phyloP scores from a whole-genome alignment of 2,888 invertebrate genomes.

The Stictocephala bisonia region DNA sequence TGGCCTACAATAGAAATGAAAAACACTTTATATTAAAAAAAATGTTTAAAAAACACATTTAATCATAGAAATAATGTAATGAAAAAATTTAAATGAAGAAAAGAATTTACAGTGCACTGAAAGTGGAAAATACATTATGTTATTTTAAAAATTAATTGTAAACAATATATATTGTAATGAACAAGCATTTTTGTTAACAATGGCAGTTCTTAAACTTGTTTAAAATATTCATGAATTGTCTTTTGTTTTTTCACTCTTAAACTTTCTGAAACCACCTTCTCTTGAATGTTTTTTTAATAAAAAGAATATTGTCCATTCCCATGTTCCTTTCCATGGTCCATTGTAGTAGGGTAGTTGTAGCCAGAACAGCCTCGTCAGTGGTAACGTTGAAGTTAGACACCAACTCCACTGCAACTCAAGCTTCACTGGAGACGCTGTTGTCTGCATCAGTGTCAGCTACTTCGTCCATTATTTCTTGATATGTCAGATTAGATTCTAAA shows the following conservation, averaged over 20 bases:
- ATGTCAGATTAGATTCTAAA: slow-evolving; percentile 4
- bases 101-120: no score
- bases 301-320: slow-evolving; percentile 25
- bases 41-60: no score
- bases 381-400: not conserved
- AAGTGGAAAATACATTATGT: no score
- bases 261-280: not conserved
- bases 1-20: no score
- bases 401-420: not conserved
- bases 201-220: not conserved
- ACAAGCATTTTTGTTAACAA: no score
- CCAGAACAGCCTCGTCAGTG: slow-evolving; percentile 3
- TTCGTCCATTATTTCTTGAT: slow-evolving; percentile 25
- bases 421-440: not conserved
- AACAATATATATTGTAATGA: no score
- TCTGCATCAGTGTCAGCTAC: not conserved
- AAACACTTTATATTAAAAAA: no score
- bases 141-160: no score
- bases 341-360: slow-evolving; percentile 15
- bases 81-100: no score
- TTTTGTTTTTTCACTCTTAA: not conserved
- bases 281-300: not conserved
- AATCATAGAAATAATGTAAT: no score
- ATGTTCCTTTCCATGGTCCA: slow-evolving; percentile 19
- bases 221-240: slow-evolving; percentile 1